Evolutionary conservation across 2,888 invertebrate genomes (phyloP), one percentile per base, ranked within the genome.

Genomic region (Mimas tiliae): DNA sequence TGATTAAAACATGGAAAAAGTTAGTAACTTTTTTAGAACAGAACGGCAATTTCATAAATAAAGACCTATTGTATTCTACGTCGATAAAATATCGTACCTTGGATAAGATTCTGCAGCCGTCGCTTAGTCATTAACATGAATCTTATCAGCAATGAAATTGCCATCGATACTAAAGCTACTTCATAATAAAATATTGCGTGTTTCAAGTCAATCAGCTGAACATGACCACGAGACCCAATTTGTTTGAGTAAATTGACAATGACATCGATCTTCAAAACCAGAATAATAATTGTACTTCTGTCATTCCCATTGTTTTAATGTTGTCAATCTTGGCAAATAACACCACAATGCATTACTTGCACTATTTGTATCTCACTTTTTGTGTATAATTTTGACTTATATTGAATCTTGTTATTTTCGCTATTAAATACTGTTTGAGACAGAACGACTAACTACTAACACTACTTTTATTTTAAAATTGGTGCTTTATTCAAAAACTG

Each of bases 291-390:
- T 38, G 2, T 9, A 38, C 8, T 38, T 9, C 38, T 38, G 38
- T 38, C 16, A 19, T 7, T 16, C 8, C 34, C 11, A 34, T 55
- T 55, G 34, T 38, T 55, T 55, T 38, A 12, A 16, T 38, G 16
- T 38, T 55, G 55, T 55, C 34, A 34, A 53, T 16, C 16, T 51
- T 65, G 34, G 38, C 64, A 45, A 52, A 52, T 63, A 33, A 50
- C 55, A 67, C 62, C 67, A 16, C 16, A 34, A 55, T 38, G 55
- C 55, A 38, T 55, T 38, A n/a, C n/a, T n/a, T n/a, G n/a, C 27
- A 27, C 4, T 27, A 38, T 34, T 11, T n/a, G 34, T 11, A 34
- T n/a, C n/a, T n/a, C 34, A 55, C 55, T 55, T 55, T 55, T 16
- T 55, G n/a, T 55, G n/a, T 55, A 16, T 38, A 2, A 38, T 16